phyloP scores from a whole-genome alignment of 23 tunicate genomes.

The Ciona savignyi region DNA sequence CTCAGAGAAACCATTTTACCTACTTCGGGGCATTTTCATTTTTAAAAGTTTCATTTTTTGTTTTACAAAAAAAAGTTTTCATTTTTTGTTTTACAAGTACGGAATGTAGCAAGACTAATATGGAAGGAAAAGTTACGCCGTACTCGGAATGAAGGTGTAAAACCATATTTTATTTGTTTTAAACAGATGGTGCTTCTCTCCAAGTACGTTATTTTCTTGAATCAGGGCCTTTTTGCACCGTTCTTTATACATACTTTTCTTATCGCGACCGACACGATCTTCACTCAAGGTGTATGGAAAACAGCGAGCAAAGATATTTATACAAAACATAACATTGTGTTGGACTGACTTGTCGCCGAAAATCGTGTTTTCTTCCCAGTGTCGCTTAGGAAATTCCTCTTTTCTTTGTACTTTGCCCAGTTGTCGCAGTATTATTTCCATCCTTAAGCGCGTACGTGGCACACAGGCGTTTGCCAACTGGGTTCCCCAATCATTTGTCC shows the following conservation, averaged over 20 bases:
- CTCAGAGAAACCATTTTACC: not conserved
- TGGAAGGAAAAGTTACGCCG: too few species aligned
- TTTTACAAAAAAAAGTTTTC: too few species aligned
- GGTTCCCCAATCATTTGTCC: not conserved
- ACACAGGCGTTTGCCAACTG: too few species aligned
- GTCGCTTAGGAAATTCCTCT: not conserved
- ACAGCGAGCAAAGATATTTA: not conserved
- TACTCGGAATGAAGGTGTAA: too few species aligned
- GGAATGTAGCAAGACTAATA: too few species aligned
- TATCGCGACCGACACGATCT: not conserved
- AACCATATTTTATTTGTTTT: not conserved
- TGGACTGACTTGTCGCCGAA: not conserved
- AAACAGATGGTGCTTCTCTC: not conserved
- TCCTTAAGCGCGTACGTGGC: too few species aligned
- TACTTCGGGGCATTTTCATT: too few species aligned
- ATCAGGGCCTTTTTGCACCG: slow-evolving; percentile 1
- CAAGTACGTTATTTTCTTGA: not conserved
- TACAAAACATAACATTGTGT: not conserved
- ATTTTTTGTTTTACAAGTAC: too few species aligned
- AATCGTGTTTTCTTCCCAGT: not conserved
- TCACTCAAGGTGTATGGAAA: not conserved
- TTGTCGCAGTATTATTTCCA: not conserved
- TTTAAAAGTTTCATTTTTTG: too few species aligned
- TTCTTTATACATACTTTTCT: not conserved
- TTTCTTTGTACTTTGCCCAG: not conserved